Evolutionary conservation across 2,113 vertebrate species (phyloP), one percentile per base, ranked within the genome.

Genomic region (Sorex fumeus): DNA sequence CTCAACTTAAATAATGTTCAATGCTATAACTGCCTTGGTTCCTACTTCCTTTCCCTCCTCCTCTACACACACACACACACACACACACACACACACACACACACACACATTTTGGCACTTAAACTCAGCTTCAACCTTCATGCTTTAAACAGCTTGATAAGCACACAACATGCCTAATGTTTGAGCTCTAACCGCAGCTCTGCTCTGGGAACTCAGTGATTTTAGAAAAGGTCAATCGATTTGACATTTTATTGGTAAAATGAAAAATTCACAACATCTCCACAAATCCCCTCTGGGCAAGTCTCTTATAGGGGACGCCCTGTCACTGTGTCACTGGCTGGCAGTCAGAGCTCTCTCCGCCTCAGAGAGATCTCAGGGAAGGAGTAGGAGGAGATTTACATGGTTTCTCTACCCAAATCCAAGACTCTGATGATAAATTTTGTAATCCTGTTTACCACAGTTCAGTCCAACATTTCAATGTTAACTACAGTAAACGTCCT

Each of bases 181-280:
- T 12, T 86, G 36, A 45, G 3, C 57, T 67, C 30, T 32, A 25
- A 2, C 40, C 74, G 30, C 84, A 47, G 53, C 16, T 78, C 6
- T 18, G 12, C 12, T 88, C 12, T 32, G 25, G 77, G 47, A 34
- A 53, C 1, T 43, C 87, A 66, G 25, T 45, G 45, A 82, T n/a
- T 30, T 50, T 53, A 80, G 13, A 2, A 70, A 88, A 88, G n/a
- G 36, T 30, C 32, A 40, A 78, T 43, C 70, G 47, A 64, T 15
- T 84, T 83, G 16, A 90, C 28, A 66, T 19, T 78, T 40, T 53
- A 64, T 34, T 47, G 43, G 11, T 83, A 9, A 86, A 86, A 89
- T 64, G 8, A 84, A 87, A 67, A 43, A 62, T 32, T 77, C 74
- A 76, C 18, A 62, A 81, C 81, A 53, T 74, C 50, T 87, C 62